A percentile compares a stretch with the other conserved stretches of the same genome.
These are phyloP conservation scores for Laspeyria flexula DNA, from an alignment of 2,888 invertebrate genomes.

Conservation along the genomic window DNA sequence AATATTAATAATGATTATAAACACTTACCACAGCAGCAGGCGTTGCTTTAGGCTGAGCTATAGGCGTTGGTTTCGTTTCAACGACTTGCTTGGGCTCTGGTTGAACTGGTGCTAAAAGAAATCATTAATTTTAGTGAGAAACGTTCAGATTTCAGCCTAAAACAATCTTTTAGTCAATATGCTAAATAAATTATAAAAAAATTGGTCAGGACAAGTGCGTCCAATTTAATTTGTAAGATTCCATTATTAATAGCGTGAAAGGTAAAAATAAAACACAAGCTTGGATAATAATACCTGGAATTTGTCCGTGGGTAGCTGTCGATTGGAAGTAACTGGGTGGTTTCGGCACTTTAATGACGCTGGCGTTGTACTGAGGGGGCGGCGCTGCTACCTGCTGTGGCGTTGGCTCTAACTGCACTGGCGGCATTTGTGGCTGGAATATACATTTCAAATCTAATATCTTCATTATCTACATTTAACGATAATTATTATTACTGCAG, in stretches of 20 bases:
- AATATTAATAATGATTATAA: no score
- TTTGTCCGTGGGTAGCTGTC: not conserved
- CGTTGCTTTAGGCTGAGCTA: constrained; percentile 26
- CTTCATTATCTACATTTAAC: no score
- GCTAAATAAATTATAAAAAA: no score
- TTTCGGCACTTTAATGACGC: constrained; percentile 32
- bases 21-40: constrained; percentile 19
- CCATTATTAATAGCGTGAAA: no score
- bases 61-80: constrained; percentile 45
- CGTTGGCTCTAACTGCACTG: constrained; percentile 14
- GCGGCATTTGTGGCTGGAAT: constrained; percentile 20
- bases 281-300: no score
- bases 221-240: no score
- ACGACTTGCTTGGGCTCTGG: constrained; percentile 31
- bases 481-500: no score
- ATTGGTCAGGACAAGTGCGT: no score
- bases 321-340: constrained; percentile 27
- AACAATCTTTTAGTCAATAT: no score
- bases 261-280: no score
- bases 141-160: not conserved
- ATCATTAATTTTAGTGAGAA: no score
- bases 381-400: constrained; percentile 26
- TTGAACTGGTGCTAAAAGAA: constrained; percentile 28
- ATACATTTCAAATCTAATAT: not conserved
- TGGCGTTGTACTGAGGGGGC: constrained; percentile 32